phyloP scores from a whole-genome alignment of 92 coral and sea anemone species.

The Pocillopora grandis region DNA sequence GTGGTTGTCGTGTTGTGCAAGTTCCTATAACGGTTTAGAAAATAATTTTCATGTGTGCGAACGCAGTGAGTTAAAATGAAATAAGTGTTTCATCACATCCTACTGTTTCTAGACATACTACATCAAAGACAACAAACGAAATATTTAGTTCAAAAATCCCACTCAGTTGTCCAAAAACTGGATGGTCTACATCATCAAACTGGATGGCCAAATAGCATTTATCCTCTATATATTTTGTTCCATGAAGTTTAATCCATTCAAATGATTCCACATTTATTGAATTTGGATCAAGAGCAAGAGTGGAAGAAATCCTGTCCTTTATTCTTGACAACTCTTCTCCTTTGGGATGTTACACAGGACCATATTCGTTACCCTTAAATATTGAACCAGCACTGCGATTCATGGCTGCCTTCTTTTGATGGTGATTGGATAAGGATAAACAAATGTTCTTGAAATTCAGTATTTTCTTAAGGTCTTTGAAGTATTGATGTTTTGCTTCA shows the following conservation, averaged over 20 bases:
- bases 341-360: constrained; percentile 22
- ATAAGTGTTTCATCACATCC: constrained; percentile 10
- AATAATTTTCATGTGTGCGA: too few relatives aligned
- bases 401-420: constrained; percentile 37
- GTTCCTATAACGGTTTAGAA: too few relatives aligned
- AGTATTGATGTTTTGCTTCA: constrained; percentile 43
- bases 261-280: constrained; percentile 11
- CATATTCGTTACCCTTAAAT: constrained; percentile 15
- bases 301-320: not conserved
- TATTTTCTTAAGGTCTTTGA: constrained; percentile 27
- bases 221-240: constrained; percentile 32
- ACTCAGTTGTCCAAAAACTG: too few relatives aligned
- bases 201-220: constrained; percentile 35
- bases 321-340: not conserved
- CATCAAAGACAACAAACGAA: not conserved
- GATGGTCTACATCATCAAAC: constrained; percentile 17
- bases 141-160: too few relatives aligned
- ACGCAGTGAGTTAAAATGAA: too few relatives aligned
- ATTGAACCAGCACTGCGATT: not conserved
- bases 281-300: not conserved
- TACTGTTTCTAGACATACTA: constrained; percentile 19
- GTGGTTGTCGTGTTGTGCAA: too few relatives aligned
- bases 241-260: constrained; percentile 32
- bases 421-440: constrained; percentile 24
- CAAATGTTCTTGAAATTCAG: constrained; percentile 45